Base-by-base conservation (phyloP, 2,888 invertebrate species). In the Chrysolina haemoptera region DNA sequence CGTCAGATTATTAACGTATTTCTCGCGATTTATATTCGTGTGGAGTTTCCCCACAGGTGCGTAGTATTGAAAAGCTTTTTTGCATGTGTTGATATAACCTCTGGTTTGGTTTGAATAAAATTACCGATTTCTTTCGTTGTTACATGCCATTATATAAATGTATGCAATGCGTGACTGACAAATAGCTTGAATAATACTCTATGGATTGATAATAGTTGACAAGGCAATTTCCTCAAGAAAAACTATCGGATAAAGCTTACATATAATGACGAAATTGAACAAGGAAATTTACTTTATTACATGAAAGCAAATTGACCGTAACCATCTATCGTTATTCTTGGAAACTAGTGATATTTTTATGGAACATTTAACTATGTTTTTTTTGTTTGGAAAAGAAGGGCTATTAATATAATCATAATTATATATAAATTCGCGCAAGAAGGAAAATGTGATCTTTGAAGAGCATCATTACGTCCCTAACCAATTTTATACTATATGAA, bases 91-190 rank as follows among this genome's bases (percentile, higher is more conserved):
- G 6, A 8, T 35, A 35, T 35, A 6, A 35, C 35, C 8, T 8
- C 35, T 6, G 8, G 35, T 48, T 48, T 48, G n/a, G 16, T 48
- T 11, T 48, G 48, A 1, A 48, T 48, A 16, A 10, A 48, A 48
- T 16, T n/a, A n/a, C n/a, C 16, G 8, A n/a, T 16, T 48, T 78
- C 78, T 76, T 35, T 69, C 79, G 71, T 78, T 77, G 75, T 73
- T 74, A 75, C 79, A 80, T 78, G 81, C 79, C 63, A 80, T 80
- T 76, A 70, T 68, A 73, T 74, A 72, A 73, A 77, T 76, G 71
- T 65, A 76, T 66, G 62, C 50, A 43, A 48, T 55, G 68, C 76
- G 71, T 76, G 75, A 75, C 75, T 10, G 16, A 48, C 16, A 48
- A 48, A 48, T 48, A 48, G 48, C 48, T 48, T 48, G 48, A 48